These are phyloP conservation scores for Drosophila micromelanica DNA, from an alignment of 1,140 invertebrate genomes.

Conservation along the genomic window DNA sequence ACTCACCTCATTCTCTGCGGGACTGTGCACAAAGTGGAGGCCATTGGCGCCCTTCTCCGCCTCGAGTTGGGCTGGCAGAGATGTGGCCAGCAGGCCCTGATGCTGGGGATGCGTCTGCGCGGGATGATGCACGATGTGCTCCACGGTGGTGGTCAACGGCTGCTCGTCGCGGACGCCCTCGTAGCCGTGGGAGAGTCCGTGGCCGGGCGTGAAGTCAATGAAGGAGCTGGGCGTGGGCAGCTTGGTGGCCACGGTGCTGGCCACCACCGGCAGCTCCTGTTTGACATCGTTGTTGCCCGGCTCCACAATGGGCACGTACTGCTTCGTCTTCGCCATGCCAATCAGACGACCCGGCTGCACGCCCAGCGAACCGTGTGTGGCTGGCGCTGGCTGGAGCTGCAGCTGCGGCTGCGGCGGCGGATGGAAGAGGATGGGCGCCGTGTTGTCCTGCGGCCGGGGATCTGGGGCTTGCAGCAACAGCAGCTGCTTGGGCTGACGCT, in stretches of 20 bases:
- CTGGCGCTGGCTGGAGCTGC: neutral
- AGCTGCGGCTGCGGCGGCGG: slow-evolving; percentile 24
- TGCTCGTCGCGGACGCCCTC: slow-evolving; percentile 55
- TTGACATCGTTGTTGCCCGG: slow-evolving; percentile 64
- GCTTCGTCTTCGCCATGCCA: slow-evolving; percentile 72
- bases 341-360: slow-evolving; percentile 66
- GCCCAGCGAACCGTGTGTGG: slow-evolving; percentile 41
- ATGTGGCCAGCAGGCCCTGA: slow-evolving; percentile 34
- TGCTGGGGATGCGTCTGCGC: neutral
- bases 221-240: slow-evolving; percentile 66
- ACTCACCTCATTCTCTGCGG: slow-evolving; percentile 62
- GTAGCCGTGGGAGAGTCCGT: slow-evolving; percentile 72
- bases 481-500: slow-evolving; percentile 66
- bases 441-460: slow-evolving; percentile 67
- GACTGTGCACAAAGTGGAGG: slow-evolving; percentile 50
- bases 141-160: slow-evolving; percentile 48
- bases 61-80: slow-evolving; percentile 54
- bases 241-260: slow-evolving; percentile 36
- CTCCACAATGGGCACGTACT: slow-evolving; percentile 79
- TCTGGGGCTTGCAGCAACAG: slow-evolving; percentile 11
- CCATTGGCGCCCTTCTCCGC: slow-evolving; percentile 43
- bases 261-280: slow-evolving; percentile 28
- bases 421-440: slow-evolving; percentile 75
- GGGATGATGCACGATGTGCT: slow-evolving; percentile 71
- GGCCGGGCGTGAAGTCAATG: slow-evolving; percentile 64